Evolutionary conservation across 2,113 vertebrate genomes (phyloP), one percentile per base, ranked within the genome.

Genomic region (Mastomys natalensis): DNA sequence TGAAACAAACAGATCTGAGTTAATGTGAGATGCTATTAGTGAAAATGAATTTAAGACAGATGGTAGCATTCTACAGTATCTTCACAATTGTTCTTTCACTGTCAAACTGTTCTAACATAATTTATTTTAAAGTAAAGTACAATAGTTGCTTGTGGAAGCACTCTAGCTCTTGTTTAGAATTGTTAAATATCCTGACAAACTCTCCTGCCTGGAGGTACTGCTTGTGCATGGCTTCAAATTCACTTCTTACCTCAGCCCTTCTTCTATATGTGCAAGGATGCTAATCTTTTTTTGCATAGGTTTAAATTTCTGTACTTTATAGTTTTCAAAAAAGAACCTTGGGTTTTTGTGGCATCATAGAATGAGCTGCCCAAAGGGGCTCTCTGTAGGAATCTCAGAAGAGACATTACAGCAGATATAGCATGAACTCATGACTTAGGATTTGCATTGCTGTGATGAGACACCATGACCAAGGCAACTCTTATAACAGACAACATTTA

Each of bases 1-100:
- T 88, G 2, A 68, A 95, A 94, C 22, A 85, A 91, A 95, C 34
- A 37, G 21, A 73, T 53, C 10, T 37, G 55, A 72, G 48, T 26
- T 92, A 62, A 58, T 40, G 5, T 70, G 60, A 34, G 84, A 77
- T 87, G 88, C 68, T 88, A 91, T 89, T 80, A 90, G 62, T 53
- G 80, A 31, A 43, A 6, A 62, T 77, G 17, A 31, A 16, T 74
- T 86, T 2, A 76, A 64, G 29, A 89, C 15, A 19, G n/a, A 60
- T 62, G 29, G 45, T 17, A 95, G 81, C 58, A 93, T 6, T 90
- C 7, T 55, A 16, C 34, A 85, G 29, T 84, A 81, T 29, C 29
- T 53, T 40, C 51, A 29, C 31, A 78, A 72, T 89, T 86, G 76
- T 87, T 53, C 68, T 66, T 10, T 60, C 43, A 89, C 37, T 82